Conservation (phyloP, 2,797 vertebrate species). For the Tenualosa ilisha region DNA sequence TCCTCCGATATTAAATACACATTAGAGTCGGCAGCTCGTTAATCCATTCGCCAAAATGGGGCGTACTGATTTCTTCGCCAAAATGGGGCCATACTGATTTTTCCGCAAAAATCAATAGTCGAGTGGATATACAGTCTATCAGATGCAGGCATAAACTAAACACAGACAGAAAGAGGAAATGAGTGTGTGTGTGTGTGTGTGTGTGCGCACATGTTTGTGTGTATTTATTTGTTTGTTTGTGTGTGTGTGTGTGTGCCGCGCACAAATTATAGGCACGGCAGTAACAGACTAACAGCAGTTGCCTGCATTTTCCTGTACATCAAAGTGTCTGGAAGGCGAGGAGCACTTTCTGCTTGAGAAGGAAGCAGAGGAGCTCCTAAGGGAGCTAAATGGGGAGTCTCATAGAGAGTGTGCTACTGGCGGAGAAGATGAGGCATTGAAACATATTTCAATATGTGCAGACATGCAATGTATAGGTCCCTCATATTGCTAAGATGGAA, state of each 20-base stretch:
- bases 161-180: neutral
- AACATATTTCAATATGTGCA: neutral
- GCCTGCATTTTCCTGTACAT: neutral
- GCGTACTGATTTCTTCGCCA: neutral
- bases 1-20: neutral
- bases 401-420: neutral
- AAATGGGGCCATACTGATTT: too few relatives aligned
- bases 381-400: neutral
- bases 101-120: neutral
- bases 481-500: neutral
- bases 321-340: neutral
- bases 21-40: neutral
- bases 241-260: too few relatives aligned
- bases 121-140: neutral
- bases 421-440: neutral
- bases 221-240: too few relatives aligned
- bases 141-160: neutral
- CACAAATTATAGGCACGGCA: neutral
- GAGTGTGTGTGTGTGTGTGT: neutral
- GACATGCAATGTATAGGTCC: too few relatives aligned
- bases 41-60: neutral
- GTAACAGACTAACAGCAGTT: neutral
- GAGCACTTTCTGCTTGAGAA: too few relatives aligned
- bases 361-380: too few relatives aligned
- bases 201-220: too few relatives aligned